phyloP scores from a whole-genome alignment of 2,888 invertebrate species.

The Peribatodes rhomboidaria region DNA sequence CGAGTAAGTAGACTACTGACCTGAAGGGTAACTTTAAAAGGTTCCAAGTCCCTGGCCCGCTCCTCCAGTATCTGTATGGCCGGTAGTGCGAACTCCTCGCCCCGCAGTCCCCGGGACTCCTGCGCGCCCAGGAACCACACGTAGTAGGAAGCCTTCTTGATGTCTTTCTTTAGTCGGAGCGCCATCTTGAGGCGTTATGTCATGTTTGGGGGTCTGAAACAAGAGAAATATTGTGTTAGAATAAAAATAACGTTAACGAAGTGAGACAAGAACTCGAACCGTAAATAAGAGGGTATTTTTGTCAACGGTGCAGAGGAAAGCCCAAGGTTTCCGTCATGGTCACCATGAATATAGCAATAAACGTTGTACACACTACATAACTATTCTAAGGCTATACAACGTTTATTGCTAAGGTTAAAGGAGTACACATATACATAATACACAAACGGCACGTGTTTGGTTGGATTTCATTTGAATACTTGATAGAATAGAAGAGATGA shows the following conservation, averaged over 20 bases:
- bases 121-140: conserved; percentile 98
- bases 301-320: too few species aligned
- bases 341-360: too few species aligned
- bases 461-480: too few species aligned
- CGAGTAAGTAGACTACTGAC: conserved; percentile 67
- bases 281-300: too few species aligned
- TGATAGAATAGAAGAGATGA: too few species aligned
- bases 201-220: conserved; percentile 76
- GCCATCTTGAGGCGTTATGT: conserved; percentile 88
- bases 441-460: too few species aligned
- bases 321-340: too few species aligned
- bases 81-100: conserved; percentile 94
- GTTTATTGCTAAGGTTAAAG: too few species aligned
- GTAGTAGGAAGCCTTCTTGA: conserved; percentile 96
- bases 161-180: conserved; percentile 93
- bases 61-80: conserved; percentile 94
- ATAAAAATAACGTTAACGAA: background rate
- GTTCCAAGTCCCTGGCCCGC: conserved; percentile 94
- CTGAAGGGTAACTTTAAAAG: conserved; percentile 96
- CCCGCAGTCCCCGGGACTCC: conserved; percentile 95
- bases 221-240: conserved; percentile 37
- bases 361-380: too few species aligned
- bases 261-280: background rate
- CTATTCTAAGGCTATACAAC: too few species aligned
- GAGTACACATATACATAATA: too few species aligned